Evolutionary conservation across 2,888 invertebrate species (phyloP).

Genomic region (Stenotaenia linearis): DNA sequence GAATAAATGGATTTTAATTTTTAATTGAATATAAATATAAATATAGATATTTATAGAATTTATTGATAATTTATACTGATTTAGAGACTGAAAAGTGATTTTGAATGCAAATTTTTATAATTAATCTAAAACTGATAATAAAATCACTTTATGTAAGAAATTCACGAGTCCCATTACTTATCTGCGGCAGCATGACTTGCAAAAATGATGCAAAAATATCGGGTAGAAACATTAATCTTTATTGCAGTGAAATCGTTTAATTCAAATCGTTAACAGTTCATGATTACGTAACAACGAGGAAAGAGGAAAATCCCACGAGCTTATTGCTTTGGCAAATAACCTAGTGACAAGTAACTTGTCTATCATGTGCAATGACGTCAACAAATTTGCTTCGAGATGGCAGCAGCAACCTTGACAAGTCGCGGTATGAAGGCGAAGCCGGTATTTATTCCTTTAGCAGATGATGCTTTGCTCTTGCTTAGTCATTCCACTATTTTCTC

Average conservation of each 20-base stretch:
- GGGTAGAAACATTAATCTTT: background rate
- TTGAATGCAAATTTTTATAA: too few species aligned
- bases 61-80: too few species aligned
- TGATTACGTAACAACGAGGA: background rate
- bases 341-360: background rate
- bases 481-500: background rate
- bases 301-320: background rate
- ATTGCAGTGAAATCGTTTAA: background rate
- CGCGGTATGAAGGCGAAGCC: conserved; percentile 5
- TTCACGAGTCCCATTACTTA: too few species aligned
- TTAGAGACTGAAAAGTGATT: too few species aligned
- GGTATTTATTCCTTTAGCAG: conserved; percentile 17
- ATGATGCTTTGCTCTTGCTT: conserved; percentile 18
- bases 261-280: background rate
- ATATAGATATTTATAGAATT: too few species aligned
- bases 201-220: too few species aligned
- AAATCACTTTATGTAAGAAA: too few species aligned
- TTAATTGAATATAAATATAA: too few species aligned
- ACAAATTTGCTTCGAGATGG: conserved; percentile 8
- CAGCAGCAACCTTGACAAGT: conserved; percentile 10
- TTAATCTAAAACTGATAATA: too few species aligned
- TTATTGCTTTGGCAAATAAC: background rate
- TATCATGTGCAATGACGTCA: background rate
- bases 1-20: too few species aligned
- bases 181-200: too few species aligned